Percentiles rank a stretch among this genome's conserved stretches.
These are phyloP conservation scores for Margarornis squamiger DNA, from an alignment of 2,797 vertebrate genomes.

Conservation along the genomic window DNA sequence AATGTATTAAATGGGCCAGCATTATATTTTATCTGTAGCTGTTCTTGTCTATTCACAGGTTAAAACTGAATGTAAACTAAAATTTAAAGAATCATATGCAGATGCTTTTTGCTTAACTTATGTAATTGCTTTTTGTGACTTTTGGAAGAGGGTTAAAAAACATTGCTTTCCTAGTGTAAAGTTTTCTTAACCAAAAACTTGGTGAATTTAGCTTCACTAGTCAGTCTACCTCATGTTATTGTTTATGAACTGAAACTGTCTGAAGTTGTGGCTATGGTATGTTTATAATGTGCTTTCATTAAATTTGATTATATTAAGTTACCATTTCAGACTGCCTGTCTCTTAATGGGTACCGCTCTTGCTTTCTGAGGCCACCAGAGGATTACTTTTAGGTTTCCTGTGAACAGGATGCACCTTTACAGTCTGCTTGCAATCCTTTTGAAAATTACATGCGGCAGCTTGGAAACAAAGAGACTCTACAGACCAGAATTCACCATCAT, in stretches of 20 bases:
- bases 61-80: constrained; percentile 80
- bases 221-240: constrained; percentile 94
- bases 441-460: fast-evolving
- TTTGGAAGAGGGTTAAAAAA: constrained; percentile 78
- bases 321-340: constrained; percentile 19
- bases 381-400: fast-evolving
- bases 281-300: constrained; percentile 85
- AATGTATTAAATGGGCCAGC: constrained; percentile 65
- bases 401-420: fast-evolving
- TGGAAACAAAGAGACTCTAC: background rate
- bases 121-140: constrained; percentile 92
- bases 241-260: constrained; percentile 78
- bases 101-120: constrained; percentile 81
- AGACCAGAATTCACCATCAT: fast-evolving
- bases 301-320: constrained; percentile 89
- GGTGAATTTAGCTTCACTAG: constrained; percentile 85
- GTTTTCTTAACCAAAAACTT: constrained; percentile 79
- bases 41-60: constrained; percentile 66
- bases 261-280: constrained; percentile 82
- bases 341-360: background rate
- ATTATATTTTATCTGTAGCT: constrained; percentile 42
- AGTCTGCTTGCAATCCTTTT: background rate
- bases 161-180: constrained; percentile 76
- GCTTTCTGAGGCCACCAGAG: fast-evolving
- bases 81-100: constrained; percentile 68